Evolutionary conservation across 2,113 vertebrate genomes (phyloP).

Genomic region (Hippocampus zosterae): DNA sequence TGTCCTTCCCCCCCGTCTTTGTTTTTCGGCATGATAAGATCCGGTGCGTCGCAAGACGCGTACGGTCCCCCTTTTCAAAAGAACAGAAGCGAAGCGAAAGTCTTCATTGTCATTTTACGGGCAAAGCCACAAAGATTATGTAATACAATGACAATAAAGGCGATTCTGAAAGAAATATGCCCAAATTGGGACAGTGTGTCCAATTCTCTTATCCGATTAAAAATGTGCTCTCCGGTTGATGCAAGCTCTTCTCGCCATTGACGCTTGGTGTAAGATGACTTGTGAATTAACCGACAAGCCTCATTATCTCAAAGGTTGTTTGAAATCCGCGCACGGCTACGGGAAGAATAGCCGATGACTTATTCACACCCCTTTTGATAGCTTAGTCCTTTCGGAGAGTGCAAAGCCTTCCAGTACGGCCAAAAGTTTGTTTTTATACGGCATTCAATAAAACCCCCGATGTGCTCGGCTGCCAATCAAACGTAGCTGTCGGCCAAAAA

Average conservation of each 20-base stretch:
- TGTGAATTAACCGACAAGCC: background rate
- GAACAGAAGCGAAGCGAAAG: background rate
- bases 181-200: background rate
- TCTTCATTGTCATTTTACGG: too few species aligned
- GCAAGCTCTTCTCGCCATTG: too few species aligned
- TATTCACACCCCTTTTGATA: background rate
- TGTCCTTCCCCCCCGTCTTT: constrained; percentile 7
- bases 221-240: too few species aligned
- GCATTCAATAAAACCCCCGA: background rate
- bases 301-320: constrained; percentile 9
- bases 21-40: constrained; percentile 23
- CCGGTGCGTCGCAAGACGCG: background rate
- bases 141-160: too few species aligned
- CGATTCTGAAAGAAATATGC: too few species aligned
- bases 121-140: too few species aligned
- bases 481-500: background rate
- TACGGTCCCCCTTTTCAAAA: background rate
- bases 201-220: background rate
- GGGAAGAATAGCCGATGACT: background rate
- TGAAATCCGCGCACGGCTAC: background rate
- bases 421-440: background rate
- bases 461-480: background rate
- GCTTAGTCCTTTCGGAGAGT: background rate
- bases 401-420: background rate
- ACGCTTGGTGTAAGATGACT: constrained; percentile 1